Conservation (phyloP, 2,113 vertebrate species). For the Bos taurus region ARS-UCD2.0 NC_037333.1:83028501-83029000, state of each 20-base stretch:
- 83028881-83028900: slow-evolving; percentile 6
- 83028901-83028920: slow-evolving; percentile 5
- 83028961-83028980: slow-evolving; percentile 71
- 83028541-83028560: background rate
- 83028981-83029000: slow-evolving; percentile 56
- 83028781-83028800: background rate
- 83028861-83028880: slow-evolving; percentile 39
- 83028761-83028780: background rate
- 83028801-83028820: slow-evolving; percentile 39
- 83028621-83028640: background rate
- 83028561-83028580: background rate
- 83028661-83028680: background rate
- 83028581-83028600: background rate
- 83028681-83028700: background rate
- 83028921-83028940: slow-evolving; percentile 48
- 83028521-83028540: background rate
- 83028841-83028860: slow-evolving; percentile 36
- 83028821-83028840: slow-evolving; percentile 22
- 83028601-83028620: background rate
- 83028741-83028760: background rate
- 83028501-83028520: background rate
- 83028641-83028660: background rate
- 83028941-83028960: slow-evolving; percentile 50
- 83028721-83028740: background rate
- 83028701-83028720: background rate